Percentiles rank a stretch among this genome's conserved stretches.
Evolutionary conservation across 2,888 invertebrate species (phyloP).

Genomic region (Amblyteles armatorius): DNA sequence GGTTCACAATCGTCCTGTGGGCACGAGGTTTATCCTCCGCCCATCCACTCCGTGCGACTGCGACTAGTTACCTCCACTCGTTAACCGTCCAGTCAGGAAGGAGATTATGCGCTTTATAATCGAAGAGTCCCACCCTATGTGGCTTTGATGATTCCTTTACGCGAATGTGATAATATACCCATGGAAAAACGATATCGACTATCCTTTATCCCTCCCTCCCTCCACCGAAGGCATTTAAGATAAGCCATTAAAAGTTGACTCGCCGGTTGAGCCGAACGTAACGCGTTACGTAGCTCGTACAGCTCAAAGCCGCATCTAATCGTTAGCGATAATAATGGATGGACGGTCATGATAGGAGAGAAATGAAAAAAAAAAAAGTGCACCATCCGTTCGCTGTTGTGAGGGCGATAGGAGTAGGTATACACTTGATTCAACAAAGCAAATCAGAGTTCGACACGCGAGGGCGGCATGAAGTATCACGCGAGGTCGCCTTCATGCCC

Average conservation of each 20-base stretch:
- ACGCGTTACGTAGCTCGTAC: constrained; percentile 29
- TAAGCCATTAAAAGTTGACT: constrained; percentile 48
- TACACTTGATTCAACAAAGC: constrained; percentile 84
- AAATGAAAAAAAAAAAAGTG: constrained; percentile 70
- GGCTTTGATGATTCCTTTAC: constrained; percentile 8
- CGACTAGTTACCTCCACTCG: constrained; percentile 14
- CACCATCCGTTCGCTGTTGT: constrained; percentile 77
- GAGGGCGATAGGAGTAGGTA: constrained; percentile 71
- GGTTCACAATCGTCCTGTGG: constrained; percentile 65
- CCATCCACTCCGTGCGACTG: background rate
- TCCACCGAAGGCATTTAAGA: constrained; percentile 31
- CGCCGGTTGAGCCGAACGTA: constrained; percentile 9
- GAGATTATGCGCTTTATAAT: constrained; percentile 23
- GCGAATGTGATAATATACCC: background rate
- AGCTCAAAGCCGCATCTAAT: constrained; percentile 56
- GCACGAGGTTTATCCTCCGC: background rate
- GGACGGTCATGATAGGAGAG: constrained; percentile 24
- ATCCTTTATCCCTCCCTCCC: background rate
- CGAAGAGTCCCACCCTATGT: constrained; percentile 6
- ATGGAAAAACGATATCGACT: constrained; percentile 1
- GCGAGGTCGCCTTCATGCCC: constrained; percentile 78
- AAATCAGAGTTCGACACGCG: constrained; percentile 84
- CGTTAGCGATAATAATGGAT: constrained; percentile 62
- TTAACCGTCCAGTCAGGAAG: constrained; percentile 11
- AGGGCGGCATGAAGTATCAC: constrained; percentile 82